phyloP scores from a whole-genome alignment of 2,797 vertebrate genomes.

The Sarcophilus harrisii region DNA sequence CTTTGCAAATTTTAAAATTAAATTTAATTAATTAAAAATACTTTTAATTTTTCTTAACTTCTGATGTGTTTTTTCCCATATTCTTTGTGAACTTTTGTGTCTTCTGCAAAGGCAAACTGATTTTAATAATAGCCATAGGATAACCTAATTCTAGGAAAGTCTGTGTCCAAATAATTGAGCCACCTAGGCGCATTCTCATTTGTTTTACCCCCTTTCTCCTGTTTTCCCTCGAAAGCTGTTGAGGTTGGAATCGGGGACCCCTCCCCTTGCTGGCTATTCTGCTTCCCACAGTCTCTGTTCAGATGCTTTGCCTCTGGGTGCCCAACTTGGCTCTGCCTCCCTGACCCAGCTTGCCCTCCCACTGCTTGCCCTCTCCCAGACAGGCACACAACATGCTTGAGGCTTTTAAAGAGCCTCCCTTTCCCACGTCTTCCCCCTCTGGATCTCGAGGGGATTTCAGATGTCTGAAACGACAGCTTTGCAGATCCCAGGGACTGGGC shows the following conservation, averaged over 20 bases:
- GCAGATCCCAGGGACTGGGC: neutral
- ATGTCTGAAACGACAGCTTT: neutral
- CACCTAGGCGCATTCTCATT: neutral
- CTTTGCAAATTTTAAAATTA: neutral
- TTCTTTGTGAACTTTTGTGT: neutral
- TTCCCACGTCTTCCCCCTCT: neutral
- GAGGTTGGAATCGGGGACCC: neutral
- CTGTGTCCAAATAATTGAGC: neutral
- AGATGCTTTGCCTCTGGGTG: neutral
- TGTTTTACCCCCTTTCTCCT: neutral
- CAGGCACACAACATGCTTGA: neutral
- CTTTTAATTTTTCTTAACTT: neutral
- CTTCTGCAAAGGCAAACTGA: neutral
- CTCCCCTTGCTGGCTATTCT: neutral
- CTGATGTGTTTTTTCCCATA: neutral
- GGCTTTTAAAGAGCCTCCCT: neutral
- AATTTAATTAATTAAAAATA: neutral
- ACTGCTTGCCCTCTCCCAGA: neutral
- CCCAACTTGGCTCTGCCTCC: neutral
- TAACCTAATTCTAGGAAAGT: neutral
- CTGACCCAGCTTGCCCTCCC: neutral
- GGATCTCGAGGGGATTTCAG: neutral
- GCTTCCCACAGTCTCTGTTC: neutral
- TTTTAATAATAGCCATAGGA: neutral
- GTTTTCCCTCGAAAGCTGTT: neutral